Percentiles rank a stretch among this genome's conserved stretches.
Conservation (phyloP, 2,113 vertebrate genomes). For the Bufo gargarizans region DNA sequence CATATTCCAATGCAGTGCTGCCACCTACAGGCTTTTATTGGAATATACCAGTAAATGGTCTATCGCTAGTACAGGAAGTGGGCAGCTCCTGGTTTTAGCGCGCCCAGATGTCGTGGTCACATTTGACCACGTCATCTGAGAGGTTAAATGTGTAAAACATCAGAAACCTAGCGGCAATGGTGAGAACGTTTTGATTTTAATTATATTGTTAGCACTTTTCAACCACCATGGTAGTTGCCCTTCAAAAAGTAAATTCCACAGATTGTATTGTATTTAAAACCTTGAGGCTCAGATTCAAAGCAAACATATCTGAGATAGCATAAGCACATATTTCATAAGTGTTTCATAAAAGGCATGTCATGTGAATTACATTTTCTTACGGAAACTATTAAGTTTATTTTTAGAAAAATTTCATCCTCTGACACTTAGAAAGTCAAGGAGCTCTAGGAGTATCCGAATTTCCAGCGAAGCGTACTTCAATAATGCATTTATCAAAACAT, state of each 20-base stretch:
- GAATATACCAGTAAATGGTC: too few species aligned
- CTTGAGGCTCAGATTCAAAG: not conserved
- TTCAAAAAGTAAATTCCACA: not conserved
- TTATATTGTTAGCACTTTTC: not conserved
- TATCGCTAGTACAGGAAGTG: too few species aligned
- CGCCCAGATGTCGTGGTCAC: too few species aligned
- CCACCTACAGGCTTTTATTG: too few species aligned
- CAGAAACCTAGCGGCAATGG: too few species aligned
- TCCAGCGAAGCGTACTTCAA: constrained; percentile 31
- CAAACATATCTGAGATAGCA: not conserved
- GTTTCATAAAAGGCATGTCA: constrained; percentile 15
- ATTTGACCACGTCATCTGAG: too few species aligned
- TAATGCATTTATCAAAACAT: constrained; percentile 36
- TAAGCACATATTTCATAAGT: not conserved
- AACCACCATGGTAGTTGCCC: not conserved
- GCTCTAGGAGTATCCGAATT: constrained; percentile 4
- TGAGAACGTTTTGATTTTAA: not conserved
- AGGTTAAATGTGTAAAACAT: too few species aligned
- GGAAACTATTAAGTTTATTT: constrained; percentile 16
- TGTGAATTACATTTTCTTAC: not conserved
- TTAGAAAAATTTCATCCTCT: constrained; percentile 10
- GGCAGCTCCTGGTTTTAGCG: too few species aligned
- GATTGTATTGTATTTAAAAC: not conserved
- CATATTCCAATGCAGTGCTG: too few species aligned
- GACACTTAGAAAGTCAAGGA: constrained; percentile 1